These are phyloP conservation scores for Neomorphus geoffroyi DNA, from an alignment of 2,797 vertebrate species.

Conservation along the genomic window DNA sequence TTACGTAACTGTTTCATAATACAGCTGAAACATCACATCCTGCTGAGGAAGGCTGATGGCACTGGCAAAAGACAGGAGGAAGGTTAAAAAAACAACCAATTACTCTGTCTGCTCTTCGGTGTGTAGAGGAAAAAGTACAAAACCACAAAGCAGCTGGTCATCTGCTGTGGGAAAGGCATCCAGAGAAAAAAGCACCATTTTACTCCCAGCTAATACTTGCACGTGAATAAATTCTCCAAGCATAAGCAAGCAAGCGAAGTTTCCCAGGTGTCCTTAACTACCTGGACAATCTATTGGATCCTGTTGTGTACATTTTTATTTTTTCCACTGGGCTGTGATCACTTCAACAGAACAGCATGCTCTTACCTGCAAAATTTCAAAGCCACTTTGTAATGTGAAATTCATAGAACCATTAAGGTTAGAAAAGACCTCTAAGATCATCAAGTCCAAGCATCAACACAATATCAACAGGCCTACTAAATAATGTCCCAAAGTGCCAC, in stretches of 20 bases:
- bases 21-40: not conserved
- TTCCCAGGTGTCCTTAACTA: not conserved
- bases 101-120: not conserved
- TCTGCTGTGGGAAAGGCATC: not conserved
- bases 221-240: not conserved
- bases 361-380: not conserved
- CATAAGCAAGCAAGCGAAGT: not conserved
- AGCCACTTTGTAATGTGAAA: not conserved
- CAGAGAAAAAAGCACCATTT: not conserved
- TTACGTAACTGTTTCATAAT: not conserved
- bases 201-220: not conserved
- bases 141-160: not conserved
- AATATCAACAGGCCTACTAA: too few relatives aligned
- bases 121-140: not conserved
- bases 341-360: not conserved
- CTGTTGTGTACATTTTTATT: not conserved
- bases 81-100: not conserved
- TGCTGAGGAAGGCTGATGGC: not conserved
- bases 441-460: too few relatives aligned
- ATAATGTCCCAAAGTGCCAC: too few relatives aligned
- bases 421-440: too few relatives aligned
- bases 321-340: not conserved
- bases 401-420: too few relatives aligned
- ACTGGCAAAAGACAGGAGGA: not conserved
- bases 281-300: not conserved